These are phyloP conservation scores for Trichonephila clavipes DNA, from an alignment of 1,140 invertebrate species.

Conservation along the genomic window DNA sequence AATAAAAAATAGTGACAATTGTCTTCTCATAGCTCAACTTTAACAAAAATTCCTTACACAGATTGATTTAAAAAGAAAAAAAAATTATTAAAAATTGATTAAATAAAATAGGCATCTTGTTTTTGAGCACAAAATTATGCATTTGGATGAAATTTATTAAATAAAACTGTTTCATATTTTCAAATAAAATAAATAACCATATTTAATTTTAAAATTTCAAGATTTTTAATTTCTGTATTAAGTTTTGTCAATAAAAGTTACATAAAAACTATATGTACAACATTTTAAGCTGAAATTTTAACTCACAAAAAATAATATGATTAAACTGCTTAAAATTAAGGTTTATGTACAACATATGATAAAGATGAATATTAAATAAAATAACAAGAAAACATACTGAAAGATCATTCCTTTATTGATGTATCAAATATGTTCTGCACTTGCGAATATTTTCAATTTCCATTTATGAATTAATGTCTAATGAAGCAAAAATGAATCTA, in stretches of 20 bases:
- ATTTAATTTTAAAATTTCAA: conserved; percentile 6
- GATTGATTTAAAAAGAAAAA: too few species aligned
- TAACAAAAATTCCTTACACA: too few species aligned
- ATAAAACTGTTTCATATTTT: too few species aligned
- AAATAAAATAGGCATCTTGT: too few species aligned
- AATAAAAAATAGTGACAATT: too few species aligned
- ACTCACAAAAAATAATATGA: not conserved
- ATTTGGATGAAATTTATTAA: too few species aligned
- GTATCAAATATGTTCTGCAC: conserved; percentile 20
- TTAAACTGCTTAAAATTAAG: not conserved
- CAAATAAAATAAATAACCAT: too few species aligned
- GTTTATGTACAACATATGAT: not conserved
- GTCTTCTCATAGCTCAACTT: too few species aligned
- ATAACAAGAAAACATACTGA: conserved; percentile 21
- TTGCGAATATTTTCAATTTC: conserved; percentile 31
- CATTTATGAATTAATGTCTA: conserved; percentile 36
- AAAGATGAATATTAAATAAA: conserved; percentile 29
- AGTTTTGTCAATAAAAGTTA: not conserved
- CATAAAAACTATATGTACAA: not conserved
- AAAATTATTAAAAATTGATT: too few species aligned
- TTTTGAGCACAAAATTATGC: too few species aligned
- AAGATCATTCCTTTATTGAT: conserved; percentile 10
- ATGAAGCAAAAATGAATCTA: conserved; percentile 11
- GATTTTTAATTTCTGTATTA: not conserved
- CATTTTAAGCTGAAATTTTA: not conserved